phyloP scores from a whole-genome alignment of 2,113 vertebrate genomes.

The Paramisgurnus dabryanus region DNA sequence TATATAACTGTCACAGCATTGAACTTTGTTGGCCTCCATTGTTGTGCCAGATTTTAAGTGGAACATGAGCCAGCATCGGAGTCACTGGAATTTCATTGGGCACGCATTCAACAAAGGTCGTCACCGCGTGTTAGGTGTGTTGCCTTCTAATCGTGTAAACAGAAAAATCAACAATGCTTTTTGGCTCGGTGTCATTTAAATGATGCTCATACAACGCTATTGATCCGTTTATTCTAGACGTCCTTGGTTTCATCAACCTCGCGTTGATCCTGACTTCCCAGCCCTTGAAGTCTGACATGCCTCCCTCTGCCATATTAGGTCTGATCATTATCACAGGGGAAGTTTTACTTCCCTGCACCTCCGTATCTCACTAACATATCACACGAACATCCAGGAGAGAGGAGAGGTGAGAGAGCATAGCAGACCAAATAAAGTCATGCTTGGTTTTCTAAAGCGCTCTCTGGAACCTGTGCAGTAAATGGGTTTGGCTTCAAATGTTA shows the following conservation, averaged over 20 bases:
- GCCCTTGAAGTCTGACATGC: slow-evolving; percentile 15
- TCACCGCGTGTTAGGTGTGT: slow-evolving; percentile 15
- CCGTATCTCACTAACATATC: slow-evolving; percentile 36
- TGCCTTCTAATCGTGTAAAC: slow-evolving; percentile 4
- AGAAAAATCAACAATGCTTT: slow-evolving; percentile 14
- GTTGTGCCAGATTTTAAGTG: slow-evolving; percentile 36
- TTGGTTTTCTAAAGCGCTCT: slow-evolving; percentile 49
- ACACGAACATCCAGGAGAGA: slow-evolving; percentile 23
- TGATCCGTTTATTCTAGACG: slow-evolving; percentile 16
- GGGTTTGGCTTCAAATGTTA: slow-evolving; percentile 45
- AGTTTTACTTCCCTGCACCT: slow-evolving; percentile 41
- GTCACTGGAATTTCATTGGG: slow-evolving; percentile 11
- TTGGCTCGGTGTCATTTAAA: slow-evolving; percentile 6
- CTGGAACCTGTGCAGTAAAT: slow-evolving; percentile 47
- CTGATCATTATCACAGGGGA: slow-evolving; percentile 54
- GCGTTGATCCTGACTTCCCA: slow-evolving; percentile 35
- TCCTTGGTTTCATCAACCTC: slow-evolving; percentile 30
- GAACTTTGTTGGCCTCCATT: slow-evolving; percentile 24
- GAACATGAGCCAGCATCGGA: slow-evolving; percentile 9
- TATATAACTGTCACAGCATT: slow-evolving; percentile 29
- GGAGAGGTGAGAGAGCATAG: slow-evolving; percentile 22
- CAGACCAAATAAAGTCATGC: slow-evolving; percentile 42
- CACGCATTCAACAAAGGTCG: slow-evolving; percentile 20
- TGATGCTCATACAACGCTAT: slow-evolving; percentile 19
- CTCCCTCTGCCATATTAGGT: slow-evolving; percentile 22